phyloP scores from a whole-genome alignment of 2,797 vertebrate genomes.

The Spinus pinus region DNA sequence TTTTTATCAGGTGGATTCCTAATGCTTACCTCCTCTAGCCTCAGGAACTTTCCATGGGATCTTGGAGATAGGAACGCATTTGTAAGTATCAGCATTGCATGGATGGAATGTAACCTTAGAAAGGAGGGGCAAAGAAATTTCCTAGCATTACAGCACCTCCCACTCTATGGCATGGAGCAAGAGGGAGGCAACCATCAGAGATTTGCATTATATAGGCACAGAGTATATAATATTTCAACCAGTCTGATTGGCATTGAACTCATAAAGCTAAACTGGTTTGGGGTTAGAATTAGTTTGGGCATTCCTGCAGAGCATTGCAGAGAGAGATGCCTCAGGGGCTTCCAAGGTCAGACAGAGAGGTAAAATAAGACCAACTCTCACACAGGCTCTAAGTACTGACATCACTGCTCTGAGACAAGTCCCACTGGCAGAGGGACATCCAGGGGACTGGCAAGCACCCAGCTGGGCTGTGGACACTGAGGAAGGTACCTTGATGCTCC shows the following conservation, averaged over 20 bases:
- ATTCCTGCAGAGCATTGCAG: neutral
- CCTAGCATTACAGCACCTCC: neutral
- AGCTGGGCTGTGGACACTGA: neutral
- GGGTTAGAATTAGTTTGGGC: neutral
- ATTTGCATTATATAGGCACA: neutral
- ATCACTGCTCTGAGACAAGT: neutral
- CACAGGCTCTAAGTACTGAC: fast-evolving
- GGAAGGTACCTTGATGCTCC: neutral
- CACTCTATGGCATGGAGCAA: neutral
- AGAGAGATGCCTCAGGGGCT: neutral
- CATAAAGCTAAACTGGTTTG: neutral
- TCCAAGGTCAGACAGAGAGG: neutral
- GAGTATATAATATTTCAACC: neutral
- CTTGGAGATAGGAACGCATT: neutral
- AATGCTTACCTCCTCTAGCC: neutral
- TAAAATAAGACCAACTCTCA: neutral
- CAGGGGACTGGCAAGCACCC: neutral
- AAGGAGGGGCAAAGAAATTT: neutral
- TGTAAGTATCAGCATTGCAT: neutral
- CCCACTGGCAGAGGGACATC: neutral
- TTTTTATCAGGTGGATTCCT: neutral
- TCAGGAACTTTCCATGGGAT: neutral
- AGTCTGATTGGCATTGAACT: neutral
- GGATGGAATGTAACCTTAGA: neutral
- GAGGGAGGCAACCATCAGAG: neutral